Conservation (phyloP, 2,797 vertebrate genomes). For the Phalanger gymnotis region DNA sequence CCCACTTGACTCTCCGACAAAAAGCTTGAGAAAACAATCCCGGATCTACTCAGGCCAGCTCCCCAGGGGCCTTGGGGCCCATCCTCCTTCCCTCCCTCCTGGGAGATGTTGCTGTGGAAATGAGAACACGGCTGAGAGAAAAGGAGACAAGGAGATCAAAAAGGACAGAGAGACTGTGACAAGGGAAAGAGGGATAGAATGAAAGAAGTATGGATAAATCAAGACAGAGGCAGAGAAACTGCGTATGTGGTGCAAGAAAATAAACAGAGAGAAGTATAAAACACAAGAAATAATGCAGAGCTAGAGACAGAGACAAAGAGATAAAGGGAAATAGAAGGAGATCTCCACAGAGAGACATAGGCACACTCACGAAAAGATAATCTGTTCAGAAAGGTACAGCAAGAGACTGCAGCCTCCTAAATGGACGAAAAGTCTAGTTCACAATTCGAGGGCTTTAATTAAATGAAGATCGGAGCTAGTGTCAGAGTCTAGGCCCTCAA, state of each 20-base stretch:
- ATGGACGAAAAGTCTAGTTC: background rate
- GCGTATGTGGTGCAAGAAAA: background rate
- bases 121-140: background rate
- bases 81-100: background rate
- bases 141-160: background rate
- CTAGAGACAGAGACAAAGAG: background rate
- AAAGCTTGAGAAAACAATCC: background rate
- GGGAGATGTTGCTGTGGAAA: constrained; percentile 8
- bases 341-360: background rate
- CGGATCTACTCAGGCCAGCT: background rate
- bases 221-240: background rate
- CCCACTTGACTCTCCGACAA: background rate
- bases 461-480: background rate
- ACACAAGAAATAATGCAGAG: background rate
- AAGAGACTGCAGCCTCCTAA: background rate
- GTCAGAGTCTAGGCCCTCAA: background rate
- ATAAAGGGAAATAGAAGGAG: background rate
- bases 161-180: background rate
- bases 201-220: background rate
- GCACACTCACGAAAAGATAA: background rate
- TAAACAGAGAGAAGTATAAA: background rate
- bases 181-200: background rate
- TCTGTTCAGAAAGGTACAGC: background rate
- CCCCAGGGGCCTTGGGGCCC: background rate
- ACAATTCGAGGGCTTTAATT: background rate